These are phyloP conservation scores for Pseudochaenichthys georgianus DNA, from an alignment of 2,797 vertebrate genomes.

Conservation along the genomic window DNA sequence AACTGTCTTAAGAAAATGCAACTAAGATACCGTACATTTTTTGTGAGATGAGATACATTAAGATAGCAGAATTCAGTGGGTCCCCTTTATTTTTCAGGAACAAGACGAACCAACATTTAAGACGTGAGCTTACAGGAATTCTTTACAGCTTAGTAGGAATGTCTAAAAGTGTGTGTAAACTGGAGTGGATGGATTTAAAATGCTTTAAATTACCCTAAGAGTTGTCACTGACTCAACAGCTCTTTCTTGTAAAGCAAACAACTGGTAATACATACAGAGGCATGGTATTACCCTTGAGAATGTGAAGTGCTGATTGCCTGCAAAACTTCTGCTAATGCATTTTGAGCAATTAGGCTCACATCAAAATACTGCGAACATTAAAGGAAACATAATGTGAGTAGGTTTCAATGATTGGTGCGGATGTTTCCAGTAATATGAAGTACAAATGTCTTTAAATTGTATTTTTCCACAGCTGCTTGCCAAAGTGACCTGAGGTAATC, in stretches of 20 bases:
- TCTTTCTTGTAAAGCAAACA: slow-evolving; percentile 2
- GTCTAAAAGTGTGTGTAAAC: neutral
- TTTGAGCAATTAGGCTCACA: neutral
- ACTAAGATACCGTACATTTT: slow-evolving; percentile 8
- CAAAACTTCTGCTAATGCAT: slow-evolving; percentile 22
- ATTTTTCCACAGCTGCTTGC: slow-evolving; percentile 27
- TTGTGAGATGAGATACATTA: slow-evolving; percentile 1
- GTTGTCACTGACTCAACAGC: neutral
- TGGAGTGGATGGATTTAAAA: slow-evolving; percentile 4
- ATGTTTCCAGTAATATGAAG: slow-evolving; percentile 24
- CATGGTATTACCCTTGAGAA: neutral
- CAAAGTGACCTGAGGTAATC: slow-evolving; percentile 37
- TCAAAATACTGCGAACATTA: slow-evolving; percentile 16
- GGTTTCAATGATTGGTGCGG: slow-evolving; percentile 6
- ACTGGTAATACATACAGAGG: neutral
- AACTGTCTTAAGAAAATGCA: no score
- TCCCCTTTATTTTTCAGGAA: neutral
- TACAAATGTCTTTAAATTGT: slow-evolving; percentile 24
- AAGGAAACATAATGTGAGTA: slow-evolving; percentile 3
- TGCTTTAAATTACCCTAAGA: neutral
- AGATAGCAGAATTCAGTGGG: neutral
- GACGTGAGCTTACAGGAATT: neutral
- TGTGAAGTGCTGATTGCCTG: slow-evolving; percentile 14
- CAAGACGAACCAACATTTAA: slow-evolving; percentile 8
- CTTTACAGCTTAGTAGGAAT: neutral